Base-by-base conservation (phyloP, 1,140 invertebrate genomes). In the Lethocerus indicus region DNA sequence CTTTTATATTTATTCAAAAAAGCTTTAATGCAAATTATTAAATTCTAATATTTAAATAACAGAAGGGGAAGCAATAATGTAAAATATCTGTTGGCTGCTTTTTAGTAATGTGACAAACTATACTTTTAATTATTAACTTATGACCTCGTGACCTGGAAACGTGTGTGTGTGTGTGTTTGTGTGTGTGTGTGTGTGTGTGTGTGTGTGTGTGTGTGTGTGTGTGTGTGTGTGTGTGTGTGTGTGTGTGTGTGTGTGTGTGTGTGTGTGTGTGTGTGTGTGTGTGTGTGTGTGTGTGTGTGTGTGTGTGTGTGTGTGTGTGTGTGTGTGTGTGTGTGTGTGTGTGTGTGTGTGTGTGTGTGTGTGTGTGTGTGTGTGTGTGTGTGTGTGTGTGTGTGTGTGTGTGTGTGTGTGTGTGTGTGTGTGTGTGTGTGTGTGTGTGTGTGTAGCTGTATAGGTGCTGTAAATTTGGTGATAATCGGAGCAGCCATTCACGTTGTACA, bases 81-180 rank as follows among this genome's bases (percentile, higher is more conserved):
- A n/a, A n/a, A n/a, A n/a, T n/a, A n/a, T n/a, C n/a, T n/a, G n/a
- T n/a, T n/a, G n/a, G n/a, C n/a, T n/a, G n/a, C n/a, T n/a, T n/a
- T n/a, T n/a, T n/a, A n/a, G n/a, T n/a, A n/a, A n/a, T n/a, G n/a
- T n/a, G n/a, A n/a, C n/a, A n/a, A n/a, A n/a, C n/a, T n/a, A n/a
- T n/a, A n/a, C n/a, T n/a, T n/a, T n/a, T n/a, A n/a, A n/a, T n/a
- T 91, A 58, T 87, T 83, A 27, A 84, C 86, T 29, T 89, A 89
- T 71, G 87, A 86, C 24, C 82, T 83, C 5, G 67, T 90, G 56
- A 80, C 82, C 26, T 89, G 87, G 59, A 91, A 89, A 71, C 66
- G 37, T 39, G 37, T 39, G 37, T 39, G 37, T 39, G 37, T 39
- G 37, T 39, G 37, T 39, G 37, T 39, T 14, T 39, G 37, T 39